Evolutionary conservation across 2,113 vertebrate genomes (phyloP), one percentile per base, ranked within the genome.

Genomic region (Sula dactylatra): DNA sequence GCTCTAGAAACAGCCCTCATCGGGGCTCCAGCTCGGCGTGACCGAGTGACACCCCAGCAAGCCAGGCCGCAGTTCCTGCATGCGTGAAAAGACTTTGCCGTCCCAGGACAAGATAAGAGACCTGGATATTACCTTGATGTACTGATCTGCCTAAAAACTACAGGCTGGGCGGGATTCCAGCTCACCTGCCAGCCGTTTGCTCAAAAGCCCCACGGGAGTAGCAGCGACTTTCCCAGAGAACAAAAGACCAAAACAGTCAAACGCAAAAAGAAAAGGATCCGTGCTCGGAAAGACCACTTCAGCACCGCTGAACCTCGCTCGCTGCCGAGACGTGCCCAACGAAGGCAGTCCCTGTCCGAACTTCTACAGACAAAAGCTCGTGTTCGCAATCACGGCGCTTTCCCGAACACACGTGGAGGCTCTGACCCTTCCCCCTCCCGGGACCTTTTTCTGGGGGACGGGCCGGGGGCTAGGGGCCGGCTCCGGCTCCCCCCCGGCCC

Each of bases 121-220:
- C 36, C 7, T 5, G 31, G 59, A 58, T 1, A 45, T 49, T 27
- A 54, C 25, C 62, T 10, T 8, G 20, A 49, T 10, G 8, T 11
- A 42, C 26, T 13, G 34, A 25, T 40, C 56, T 58, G 62, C 56
- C 93, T 54, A 10, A 59, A 86, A 91, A 11, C 73, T 56, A 5
- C 38, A 62, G 10, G 47, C 64, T 76, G 86, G 84, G 87, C 84
- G 56, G 3, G 7, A 56, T 16, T 24, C 91, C 93, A 91, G 47
- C 44, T 82, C 95, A 96, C 92, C 95, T 91, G 90, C 78, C 66
- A 80, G 36, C 38, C 7, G n/a, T 81, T 52, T 26, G n/a, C 45
- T 72, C 20, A 34, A 65, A 80, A 62, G 26, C 29, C n/a, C 78
- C 52, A 25, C 14, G 31, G 49, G 21, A 87, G 21, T 1, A 67